Conservation (phyloP, 2,113 vertebrate species). For the Urocynchramus pylzowi region DNA sequence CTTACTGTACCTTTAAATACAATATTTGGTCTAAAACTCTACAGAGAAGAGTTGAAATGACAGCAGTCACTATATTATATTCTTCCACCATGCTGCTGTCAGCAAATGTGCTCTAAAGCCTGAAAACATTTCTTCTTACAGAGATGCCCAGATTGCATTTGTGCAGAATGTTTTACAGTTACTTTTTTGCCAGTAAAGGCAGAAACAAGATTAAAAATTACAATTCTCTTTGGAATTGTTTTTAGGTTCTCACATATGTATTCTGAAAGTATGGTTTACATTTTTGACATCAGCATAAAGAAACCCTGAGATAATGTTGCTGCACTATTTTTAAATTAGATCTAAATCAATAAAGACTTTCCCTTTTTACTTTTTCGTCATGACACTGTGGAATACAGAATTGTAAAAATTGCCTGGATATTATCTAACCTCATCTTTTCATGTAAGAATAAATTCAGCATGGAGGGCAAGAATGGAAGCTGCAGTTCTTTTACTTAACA, state of each 20-base stretch:
- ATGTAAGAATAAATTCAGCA: not conserved
- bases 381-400: not conserved
- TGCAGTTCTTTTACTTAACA: not conserved
- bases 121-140: not conserved
- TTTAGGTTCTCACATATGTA: not conserved
- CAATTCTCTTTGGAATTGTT: not conserved
- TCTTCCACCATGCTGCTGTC: not conserved
- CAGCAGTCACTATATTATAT: not conserved
- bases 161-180: not conserved
- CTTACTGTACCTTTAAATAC: not conserved
- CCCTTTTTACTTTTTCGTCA: not conserved
- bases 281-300: not conserved
- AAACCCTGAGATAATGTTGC: not conserved
- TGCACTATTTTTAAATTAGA: not conserved
- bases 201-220: not conserved
- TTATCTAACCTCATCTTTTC: constrained; percentile 9
- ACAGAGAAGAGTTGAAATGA: not conserved
- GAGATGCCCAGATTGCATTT: not conserved
- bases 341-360: not conserved
- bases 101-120: not conserved
- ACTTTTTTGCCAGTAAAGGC: not conserved
- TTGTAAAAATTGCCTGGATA: not conserved
- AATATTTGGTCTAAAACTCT: not conserved
- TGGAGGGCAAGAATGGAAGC: not conserved
- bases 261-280: not conserved